Base-by-base conservation (phyloP, 1,140 invertebrate species). In the Steinernema feltiae region DNA sequence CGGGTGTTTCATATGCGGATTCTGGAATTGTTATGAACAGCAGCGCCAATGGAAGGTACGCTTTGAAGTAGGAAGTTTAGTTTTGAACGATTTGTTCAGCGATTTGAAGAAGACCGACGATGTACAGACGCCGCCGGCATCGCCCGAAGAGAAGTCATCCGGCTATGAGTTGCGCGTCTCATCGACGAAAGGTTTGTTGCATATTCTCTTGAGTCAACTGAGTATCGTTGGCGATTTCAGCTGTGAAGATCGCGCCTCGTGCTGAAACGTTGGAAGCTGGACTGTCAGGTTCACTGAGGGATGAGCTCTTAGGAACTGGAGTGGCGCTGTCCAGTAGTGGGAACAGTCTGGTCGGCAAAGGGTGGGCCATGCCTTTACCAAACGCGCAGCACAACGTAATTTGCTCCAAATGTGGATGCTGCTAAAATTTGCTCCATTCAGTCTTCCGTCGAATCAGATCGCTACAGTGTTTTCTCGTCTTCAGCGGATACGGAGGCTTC, bases 401-500 rank as follows among this genome's bases (percentile, higher is more conserved):
- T 35, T 48, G 1, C 18, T 21, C 1, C 27, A 21, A 53, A 24
- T 24, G 15, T 30, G 27, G 18, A 17, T 30, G 15, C 32, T n/a
- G n/a, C n/a, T n/a, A n/a, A n/a, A 32, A 31, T 77, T 75, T 31
- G 24, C 24, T 15, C 53, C 24, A 21, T 63, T 63, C 24, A 63
- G 53, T 63, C 53, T 17, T 63, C 53, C 7, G 53, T 63, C 2
- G 53, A 63, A 27, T 63, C 53, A 3, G 53, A 63, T 21, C 53
- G 53, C 32, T 69, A 77, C 21, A 30, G 70, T 21, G 73, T 30
- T 35, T 76, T 46, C 31, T 76, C 74, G 27, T 76, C 74, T 41
- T 76, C 74, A 15, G 29, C 74, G n/a, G 71, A 72, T 1, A 76
- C 74, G 31, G 74, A 76, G 24, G 30, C 46, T 30, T 76, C 75